These are phyloP conservation scores for Hybos culiciformis DNA, from an alignment of 2,888 invertebrate genomes.

Conservation along the genomic window DNA sequence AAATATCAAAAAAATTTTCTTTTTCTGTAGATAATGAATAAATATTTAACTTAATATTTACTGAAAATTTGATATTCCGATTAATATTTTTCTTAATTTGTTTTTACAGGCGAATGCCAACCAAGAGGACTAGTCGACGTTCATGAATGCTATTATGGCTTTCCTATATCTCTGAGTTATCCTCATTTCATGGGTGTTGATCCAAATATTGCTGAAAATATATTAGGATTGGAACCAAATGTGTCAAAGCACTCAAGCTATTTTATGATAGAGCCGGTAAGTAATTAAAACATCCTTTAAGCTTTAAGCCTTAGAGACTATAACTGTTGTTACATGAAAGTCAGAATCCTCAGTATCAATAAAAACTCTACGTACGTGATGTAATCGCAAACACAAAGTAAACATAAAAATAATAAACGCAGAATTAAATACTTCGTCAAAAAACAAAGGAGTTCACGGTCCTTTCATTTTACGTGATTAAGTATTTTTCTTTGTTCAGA, in stretches of 20 bases:
- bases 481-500: no score
- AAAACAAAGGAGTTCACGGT: no score
- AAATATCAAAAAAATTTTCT: no score
- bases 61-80: no score
- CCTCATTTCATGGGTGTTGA: slow-evolving; percentile 75
- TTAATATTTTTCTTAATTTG: no score
- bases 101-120: slow-evolving; percentile 46
- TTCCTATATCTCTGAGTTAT: slow-evolving; percentile 76
- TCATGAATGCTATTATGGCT: slow-evolving; percentile 77
- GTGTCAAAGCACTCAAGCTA: slow-evolving; percentile 49
- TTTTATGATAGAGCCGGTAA: slow-evolving; percentile 68
- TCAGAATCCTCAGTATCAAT: neutral
- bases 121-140: slow-evolving; percentile 69
- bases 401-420: no score
- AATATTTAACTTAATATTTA: no score
- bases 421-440: no score
- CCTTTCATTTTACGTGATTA: no score
- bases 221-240: slow-evolving; percentile 55
- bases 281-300: slow-evolving; percentile 20
- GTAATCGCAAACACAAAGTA: no score
- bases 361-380: neutral
- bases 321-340: neutral
- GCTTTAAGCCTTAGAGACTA: neutral
- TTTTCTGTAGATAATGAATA: no score
- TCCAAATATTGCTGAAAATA: slow-evolving; percentile 44